Percentiles rank a stretch among this genome's conserved stretches.
These are phyloP conservation scores for Pachyrhynchus sulphureomaculatus DNA, from an alignment of 1,140 invertebrate genomes.

Conservation along the genomic window DNA sequence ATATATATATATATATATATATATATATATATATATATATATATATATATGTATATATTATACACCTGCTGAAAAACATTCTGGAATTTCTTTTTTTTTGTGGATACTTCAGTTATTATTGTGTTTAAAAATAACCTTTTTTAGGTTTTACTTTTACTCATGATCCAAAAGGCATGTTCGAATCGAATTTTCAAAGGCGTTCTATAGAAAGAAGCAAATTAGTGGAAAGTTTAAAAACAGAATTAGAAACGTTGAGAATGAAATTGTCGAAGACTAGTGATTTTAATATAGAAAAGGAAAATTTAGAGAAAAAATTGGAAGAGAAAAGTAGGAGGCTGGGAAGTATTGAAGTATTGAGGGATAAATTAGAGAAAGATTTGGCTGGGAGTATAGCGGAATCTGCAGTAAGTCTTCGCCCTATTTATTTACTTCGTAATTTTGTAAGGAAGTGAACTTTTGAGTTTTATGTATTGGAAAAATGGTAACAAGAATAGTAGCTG, in stretches of 20 bases:
- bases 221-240: conserved; percentile 54
- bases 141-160: conserved; percentile 66
- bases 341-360: conserved; percentile 53
- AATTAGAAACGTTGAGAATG: conserved; percentile 59
- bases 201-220: conserved; percentile 41
- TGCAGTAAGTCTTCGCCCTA: too few species aligned
- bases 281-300: conserved; percentile 47
- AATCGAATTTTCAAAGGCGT: conserved; percentile 27
- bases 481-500: too few species aligned
- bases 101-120: too few species aligned
- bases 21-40: too few species aligned
- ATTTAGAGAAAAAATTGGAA: conserved; percentile 54
- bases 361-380: conserved; percentile 57
- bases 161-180: conserved; percentile 17
- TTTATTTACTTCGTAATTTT: too few species aligned
- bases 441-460: too few species aligned
- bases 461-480: too few species aligned
- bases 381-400: conserved; percentile 50
- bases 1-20: too few species aligned
- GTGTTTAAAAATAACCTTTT: neutral
- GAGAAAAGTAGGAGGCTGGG: conserved; percentile 55
- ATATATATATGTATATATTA: too few species aligned
- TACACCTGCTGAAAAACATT: too few species aligned
- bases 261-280: conserved; percentile 55
- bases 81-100: too few species aligned